phyloP scores from a whole-genome alignment of 1,140 invertebrate genomes.

The Linepithema humile region DNA sequence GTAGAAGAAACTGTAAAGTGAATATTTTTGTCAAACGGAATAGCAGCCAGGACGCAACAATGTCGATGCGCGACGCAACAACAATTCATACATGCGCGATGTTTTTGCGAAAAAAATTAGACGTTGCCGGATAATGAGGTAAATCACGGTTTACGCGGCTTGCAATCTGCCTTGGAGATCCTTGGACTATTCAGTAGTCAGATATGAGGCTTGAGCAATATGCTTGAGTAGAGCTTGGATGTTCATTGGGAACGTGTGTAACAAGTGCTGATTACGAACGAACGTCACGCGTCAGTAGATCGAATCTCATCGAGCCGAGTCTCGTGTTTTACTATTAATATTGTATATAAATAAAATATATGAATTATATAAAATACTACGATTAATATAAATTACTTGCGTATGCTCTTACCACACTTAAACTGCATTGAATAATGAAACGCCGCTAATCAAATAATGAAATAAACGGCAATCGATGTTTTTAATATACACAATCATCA shows the following conservation, averaged over 20 bases:
- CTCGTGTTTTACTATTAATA: neutral
- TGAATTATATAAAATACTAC: neutral
- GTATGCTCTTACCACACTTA: neutral
- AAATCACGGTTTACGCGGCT: slow-evolving; percentile 11
- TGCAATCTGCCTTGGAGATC: neutral
- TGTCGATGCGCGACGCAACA: neutral
- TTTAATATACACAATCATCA: neutral
- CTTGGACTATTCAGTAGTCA: neutral
- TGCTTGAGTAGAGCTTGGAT: slow-evolving; percentile 39
- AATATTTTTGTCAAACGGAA: neutral
- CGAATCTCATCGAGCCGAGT: neutral
- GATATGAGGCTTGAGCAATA: slow-evolving; percentile 15
- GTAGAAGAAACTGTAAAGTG: neutral
- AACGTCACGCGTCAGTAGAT: slow-evolving; percentile 39
- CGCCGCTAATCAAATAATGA: neutral
- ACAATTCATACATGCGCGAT: slow-evolving; percentile 4
- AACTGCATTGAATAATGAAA: neutral
- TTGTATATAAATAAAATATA: neutral
- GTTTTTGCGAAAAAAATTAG: slow-evolving; percentile 33
- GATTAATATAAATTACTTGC: slow-evolving; percentile 20
- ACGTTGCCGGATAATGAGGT: slow-evolving; percentile 13
- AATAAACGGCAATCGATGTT: neutral
- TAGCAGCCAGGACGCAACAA: neutral
- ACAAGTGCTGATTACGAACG: neutral
- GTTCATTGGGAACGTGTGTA: neutral